These are phyloP conservation scores for Netelia fuscicornis DNA, from an alignment of 2,888 invertebrate genomes.

Conservation along the genomic window DNA sequence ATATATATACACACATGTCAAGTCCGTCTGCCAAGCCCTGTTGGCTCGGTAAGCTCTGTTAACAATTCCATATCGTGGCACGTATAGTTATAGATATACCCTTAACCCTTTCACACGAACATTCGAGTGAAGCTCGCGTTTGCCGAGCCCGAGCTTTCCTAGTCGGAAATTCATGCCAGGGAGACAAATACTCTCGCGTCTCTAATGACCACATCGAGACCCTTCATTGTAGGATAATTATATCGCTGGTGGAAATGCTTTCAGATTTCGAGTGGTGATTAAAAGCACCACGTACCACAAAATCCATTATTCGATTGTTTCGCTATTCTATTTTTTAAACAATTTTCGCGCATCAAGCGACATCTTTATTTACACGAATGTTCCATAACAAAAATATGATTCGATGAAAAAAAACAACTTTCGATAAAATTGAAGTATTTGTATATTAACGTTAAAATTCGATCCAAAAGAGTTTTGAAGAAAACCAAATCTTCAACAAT, in stretches of 20 bases:
- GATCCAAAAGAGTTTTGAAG: too few species aligned
- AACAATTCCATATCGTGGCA: conserved; percentile 4
- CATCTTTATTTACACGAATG: too few species aligned
- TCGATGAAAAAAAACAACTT: too few species aligned
- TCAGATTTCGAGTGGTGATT: neutral
- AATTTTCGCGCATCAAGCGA: neutral
- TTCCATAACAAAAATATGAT: too few species aligned
- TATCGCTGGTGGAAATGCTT: neutral
- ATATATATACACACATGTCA: conserved; percentile 4
- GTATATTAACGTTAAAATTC: too few species aligned
- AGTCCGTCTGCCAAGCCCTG: conserved; percentile 26
- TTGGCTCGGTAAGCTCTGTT: conserved; percentile 21
- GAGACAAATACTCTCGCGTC: conserved; percentile 28
- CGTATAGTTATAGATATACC: neutral
- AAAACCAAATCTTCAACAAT: too few species aligned
- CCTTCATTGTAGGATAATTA: conserved; percentile 5
- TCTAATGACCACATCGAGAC: conserved; percentile 17
- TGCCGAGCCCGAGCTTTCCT: neutral
- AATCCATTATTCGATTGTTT: neutral
- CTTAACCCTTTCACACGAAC: neutral
- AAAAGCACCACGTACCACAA: neutral
- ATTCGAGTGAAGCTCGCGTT: neutral
- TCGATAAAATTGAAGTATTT: too few species aligned
- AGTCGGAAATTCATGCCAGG: neutral
- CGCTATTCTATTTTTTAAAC: neutral